Conservation (phyloP, 2,113 vertebrate genomes). For the Callipepla squamata region DNA sequence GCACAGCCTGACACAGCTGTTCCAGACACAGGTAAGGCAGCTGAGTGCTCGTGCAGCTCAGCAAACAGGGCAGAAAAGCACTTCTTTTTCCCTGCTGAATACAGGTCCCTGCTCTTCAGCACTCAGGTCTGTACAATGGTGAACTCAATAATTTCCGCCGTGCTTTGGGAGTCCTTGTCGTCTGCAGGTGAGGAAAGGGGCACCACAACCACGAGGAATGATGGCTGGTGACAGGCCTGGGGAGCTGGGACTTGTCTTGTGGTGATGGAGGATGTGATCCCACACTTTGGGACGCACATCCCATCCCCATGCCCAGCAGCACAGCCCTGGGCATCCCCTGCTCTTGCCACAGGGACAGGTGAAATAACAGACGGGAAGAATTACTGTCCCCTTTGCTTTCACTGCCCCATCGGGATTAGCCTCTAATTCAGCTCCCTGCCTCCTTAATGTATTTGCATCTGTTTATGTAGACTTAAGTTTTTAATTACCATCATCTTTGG, state of each 20-base stretch:
- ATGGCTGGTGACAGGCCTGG: not conserved
- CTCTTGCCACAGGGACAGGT: not conserved
- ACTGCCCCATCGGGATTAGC: conserved; percentile 28
- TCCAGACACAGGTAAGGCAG: not conserved
- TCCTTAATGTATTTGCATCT: conserved; percentile 54
- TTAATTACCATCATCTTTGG: conserved; percentile 46
- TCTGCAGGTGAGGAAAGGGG: not conserved
- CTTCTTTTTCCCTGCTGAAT: not conserved
- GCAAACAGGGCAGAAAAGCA: not conserved
- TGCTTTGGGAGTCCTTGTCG: not conserved
- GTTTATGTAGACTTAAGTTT: conserved; percentile 51
- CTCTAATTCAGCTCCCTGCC: conserved; percentile 40
- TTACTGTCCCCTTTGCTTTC: conserved; percentile 32
- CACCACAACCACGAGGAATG: fast-evolving
- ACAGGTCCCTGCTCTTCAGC: not conserved
- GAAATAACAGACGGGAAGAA: conserved; percentile 51
- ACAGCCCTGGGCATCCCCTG: not conserved
- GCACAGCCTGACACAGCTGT: not conserved
- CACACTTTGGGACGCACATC: not conserved
- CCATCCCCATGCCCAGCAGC: not conserved
- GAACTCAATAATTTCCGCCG: not conserved
- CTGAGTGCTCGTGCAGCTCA: fast-evolving
- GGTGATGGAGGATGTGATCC: not conserved
- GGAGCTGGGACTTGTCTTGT: not conserved
- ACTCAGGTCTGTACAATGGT: not conserved